Percentiles rank a stretch among this genome's conserved stretches.
phyloP scores from a whole-genome alignment of 2,797 vertebrate genomes.

The Premnoplex brunnescens region DNA sequence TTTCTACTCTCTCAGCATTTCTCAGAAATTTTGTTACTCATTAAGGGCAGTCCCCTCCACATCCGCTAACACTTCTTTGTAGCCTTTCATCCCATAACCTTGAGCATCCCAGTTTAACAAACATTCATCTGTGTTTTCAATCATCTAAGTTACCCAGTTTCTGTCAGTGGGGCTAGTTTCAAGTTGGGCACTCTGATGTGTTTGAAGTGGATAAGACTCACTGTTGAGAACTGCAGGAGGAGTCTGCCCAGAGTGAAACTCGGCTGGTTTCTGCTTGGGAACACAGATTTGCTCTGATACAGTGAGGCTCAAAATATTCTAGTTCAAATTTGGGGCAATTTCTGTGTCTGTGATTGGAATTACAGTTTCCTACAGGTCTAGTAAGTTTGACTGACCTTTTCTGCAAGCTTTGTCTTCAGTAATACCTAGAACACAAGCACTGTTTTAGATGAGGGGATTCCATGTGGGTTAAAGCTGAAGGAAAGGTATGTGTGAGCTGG shows the following conservation, averaged over 20 bases:
- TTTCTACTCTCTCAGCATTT: not conserved
- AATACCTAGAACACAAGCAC: not conserved
- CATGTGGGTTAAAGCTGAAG: not conserved
- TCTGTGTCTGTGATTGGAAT: not conserved
- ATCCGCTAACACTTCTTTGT: not conserved
- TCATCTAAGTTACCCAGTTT: not conserved
- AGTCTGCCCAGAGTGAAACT: not conserved
- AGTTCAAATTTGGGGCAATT: not conserved
- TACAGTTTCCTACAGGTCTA: not conserved
- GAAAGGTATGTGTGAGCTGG: not conserved
- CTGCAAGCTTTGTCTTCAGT: not conserved
- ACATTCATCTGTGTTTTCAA: not conserved
- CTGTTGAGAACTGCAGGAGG: not conserved
- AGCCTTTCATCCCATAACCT: not conserved
- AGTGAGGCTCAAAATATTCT: not conserved
- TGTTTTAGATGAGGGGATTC: not conserved
- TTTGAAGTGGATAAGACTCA: not conserved
- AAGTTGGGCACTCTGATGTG: not conserved
- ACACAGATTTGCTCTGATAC: not conserved
- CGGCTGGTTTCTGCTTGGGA: not conserved
- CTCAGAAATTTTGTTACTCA: not conserved
- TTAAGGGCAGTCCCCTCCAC: not conserved
- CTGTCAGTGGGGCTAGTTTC: not conserved
- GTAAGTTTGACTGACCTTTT: not conserved
- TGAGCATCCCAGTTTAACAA: not conserved